phyloP scores from a whole-genome alignment of 2,888 invertebrate genomes.

The Calephelis perditalis region DNA sequence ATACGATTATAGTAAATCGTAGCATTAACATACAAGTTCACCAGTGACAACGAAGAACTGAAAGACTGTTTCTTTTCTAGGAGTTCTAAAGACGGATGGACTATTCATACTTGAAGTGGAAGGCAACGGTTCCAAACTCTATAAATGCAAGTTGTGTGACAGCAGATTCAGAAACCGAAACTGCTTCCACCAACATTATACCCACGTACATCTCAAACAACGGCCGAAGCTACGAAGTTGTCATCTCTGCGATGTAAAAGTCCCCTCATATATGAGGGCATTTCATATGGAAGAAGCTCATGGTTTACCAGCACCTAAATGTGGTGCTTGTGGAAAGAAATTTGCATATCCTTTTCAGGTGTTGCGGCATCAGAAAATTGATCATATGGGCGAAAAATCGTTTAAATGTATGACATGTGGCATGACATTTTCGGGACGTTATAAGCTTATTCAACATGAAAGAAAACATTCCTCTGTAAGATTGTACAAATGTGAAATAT shows the following conservation, averaged over 20 bases:
- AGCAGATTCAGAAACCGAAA: not conserved
- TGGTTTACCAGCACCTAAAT: conserved; percentile 40
- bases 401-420: conserved; percentile 16
- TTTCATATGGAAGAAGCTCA: conserved; percentile 43
- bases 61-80: conserved; percentile 8
- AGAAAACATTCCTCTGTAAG: conserved; percentile 5
- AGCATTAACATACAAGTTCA: not conserved
- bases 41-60: conserved; percentile 1
- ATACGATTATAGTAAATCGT: too few relatives aligned
- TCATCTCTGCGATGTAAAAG: conserved; percentile 41
- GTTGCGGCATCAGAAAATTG: conserved; percentile 39
- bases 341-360: conserved; percentile 41
- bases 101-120: not conserved
- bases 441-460: conserved; percentile 1
- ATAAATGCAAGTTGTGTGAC: not conserved
- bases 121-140: not conserved
- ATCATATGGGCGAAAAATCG: conserved; percentile 8
- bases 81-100: conserved; percentile 1
- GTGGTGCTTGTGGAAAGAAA: conserved; percentile 46
- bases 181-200: conserved; percentile 42
- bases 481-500: conserved; percentile 9
- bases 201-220: conserved; percentile 43
- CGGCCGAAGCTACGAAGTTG: conserved; percentile 42
- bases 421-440: conserved; percentile 11
- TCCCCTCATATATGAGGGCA: conserved; percentile 39